These are phyloP conservation scores for Labeo catla DNA, from an alignment of 2,113 vertebrate genomes.

Conservation along the genomic window DNA sequence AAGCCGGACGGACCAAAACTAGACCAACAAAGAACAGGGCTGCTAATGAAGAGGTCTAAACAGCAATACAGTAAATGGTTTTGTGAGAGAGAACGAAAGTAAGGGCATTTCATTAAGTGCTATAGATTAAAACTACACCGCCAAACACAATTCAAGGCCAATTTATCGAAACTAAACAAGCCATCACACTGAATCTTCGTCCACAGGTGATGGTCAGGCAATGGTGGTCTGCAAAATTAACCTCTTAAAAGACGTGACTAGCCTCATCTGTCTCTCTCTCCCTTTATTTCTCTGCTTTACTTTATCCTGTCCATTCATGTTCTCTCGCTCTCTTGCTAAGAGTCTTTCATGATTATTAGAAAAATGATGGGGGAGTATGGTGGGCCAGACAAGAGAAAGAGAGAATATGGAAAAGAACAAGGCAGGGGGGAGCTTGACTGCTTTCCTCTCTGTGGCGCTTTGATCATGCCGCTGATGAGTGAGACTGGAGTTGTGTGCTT, in stretches of 20 bases:
- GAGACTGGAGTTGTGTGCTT: conserved; percentile 79
- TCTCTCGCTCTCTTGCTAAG: conserved; percentile 53
- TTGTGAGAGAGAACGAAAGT: conserved; percentile 37
- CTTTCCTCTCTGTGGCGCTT: conserved; percentile 78
- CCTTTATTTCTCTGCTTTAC: conserved; percentile 7
- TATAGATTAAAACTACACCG: conserved; percentile 67
- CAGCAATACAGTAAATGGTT: conserved; percentile 67
- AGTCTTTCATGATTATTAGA: conserved; percentile 26
- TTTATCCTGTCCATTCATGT: background rate
- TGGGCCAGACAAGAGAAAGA: conserved; percentile 24
- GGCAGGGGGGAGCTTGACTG: conserved; percentile 66
- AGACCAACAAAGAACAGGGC: background rate
- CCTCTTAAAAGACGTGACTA: conserved; percentile 67
- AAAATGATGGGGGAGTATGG: conserved; percentile 26
- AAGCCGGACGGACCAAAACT: conserved; percentile 59
- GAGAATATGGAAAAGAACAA: conserved; percentile 56
- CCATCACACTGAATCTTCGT: conserved; percentile 74
- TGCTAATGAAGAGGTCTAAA: conserved; percentile 69
- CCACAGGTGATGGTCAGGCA: conserved; percentile 60
- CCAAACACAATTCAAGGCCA: conserved; percentile 68
- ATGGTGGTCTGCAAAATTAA: conserved; percentile 66
- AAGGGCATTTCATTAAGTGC: conserved; percentile 71
- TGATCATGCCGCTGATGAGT: conserved; percentile 90
- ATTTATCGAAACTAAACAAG: conserved; percentile 75
- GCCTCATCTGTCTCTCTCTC: conserved; percentile 60